A percentile compares a stretch with the other conserved stretches of the same genome.
Evolutionary conservation across 2,113 vertebrate species (phyloP).

Genomic region (Sinocyclocheilus maitianheensis): DNA sequence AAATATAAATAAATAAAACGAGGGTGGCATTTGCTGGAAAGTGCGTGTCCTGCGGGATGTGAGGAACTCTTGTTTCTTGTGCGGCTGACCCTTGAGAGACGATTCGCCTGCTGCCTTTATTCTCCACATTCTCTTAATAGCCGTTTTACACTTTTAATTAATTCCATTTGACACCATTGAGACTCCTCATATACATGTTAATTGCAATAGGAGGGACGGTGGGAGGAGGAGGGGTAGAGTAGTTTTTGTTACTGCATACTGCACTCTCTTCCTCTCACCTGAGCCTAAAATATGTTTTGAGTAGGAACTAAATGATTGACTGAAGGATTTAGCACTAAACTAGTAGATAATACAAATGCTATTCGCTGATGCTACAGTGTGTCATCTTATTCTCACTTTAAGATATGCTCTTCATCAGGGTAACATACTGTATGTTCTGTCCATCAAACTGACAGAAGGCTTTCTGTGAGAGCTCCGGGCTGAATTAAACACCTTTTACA

Average conservation of each 20-base stretch:
- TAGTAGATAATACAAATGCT: conserved; percentile 39
- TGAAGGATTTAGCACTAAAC: neutral
- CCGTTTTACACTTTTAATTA: conserved; percentile 57
- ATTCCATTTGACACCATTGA: conserved; percentile 54
- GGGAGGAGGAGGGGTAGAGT: neutral
- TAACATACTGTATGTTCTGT: conserved; percentile 49
- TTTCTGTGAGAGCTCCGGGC: neutral
- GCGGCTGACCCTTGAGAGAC: conserved; percentile 27
- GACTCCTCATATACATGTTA: conserved; percentile 48
- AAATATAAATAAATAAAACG: neutral
- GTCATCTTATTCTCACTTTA: conserved; percentile 64
- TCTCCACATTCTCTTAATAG: conserved; percentile 49
- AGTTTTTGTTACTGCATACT: conserved; percentile 3
- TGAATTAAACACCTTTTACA: conserved; percentile 21
- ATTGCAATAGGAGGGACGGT: conserved; percentile 36
- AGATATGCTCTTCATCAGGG: conserved; percentile 61
- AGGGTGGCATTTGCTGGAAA: conserved; percentile 11
- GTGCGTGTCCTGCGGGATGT: neutral
- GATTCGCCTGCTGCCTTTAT: conserved; percentile 38
- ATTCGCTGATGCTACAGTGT: conserved; percentile 64
- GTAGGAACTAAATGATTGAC: neutral
- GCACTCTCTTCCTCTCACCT: neutral
- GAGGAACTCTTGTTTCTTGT: conserved; percentile 10
- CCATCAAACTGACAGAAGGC: conserved; percentile 40
- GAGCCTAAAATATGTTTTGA: neutral